Base-by-base conservation (phyloP, 1,140 invertebrate genomes). In the Heliconius congener region DNA sequence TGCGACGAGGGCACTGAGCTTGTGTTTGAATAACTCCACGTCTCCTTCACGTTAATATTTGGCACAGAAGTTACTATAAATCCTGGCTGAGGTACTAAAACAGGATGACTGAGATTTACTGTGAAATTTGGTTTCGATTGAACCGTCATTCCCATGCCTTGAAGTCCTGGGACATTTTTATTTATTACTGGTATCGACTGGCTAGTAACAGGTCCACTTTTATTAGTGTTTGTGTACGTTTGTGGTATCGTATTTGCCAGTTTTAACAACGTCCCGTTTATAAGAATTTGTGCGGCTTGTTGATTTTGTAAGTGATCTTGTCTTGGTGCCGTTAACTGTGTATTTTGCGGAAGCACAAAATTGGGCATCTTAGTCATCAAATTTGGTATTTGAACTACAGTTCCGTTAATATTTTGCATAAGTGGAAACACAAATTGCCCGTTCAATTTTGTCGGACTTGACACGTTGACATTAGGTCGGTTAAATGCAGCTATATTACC, bases 21-120 rank as follows among this genome's bases (percentile, higher is more conserved):
- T 11, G 90, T 90, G 82, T 87, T 89, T 23, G 90, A 86, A 77
- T 92, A 93, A 81, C 93, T 94, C 93, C 93, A 94, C n/a, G 93
- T 94, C 81, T 94, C 93, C 72, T 94, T 94, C n/a, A 93, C 93
- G 71, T 94, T 93, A 19, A 94, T 91, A 92, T 93, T 95, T 91
- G 93, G 93, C 88, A 95, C 93, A 66, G 94, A 94, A 75, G 94
- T 94, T 50, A 95, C 91, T 71, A 95, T 95, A 82, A 92, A 95
- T 80, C 94, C 94, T 16, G 94, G 90, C 79, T 94, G 94, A 13
- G 93, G 93, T 76, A 95, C 86, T 72, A 95, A 85, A 74, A 95
- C 85, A 18, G 93, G 89, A 84, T 94, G 94, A 77, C 93, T 94
- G 71, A 93, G 83, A 78, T 94, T 95, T 34, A 95, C 91, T 37